Evolutionary conservation across 92 coral and sea anemone genomes (phyloP), one percentile per base, ranked within the genome.

Genomic region (Metridium senile): DNA sequence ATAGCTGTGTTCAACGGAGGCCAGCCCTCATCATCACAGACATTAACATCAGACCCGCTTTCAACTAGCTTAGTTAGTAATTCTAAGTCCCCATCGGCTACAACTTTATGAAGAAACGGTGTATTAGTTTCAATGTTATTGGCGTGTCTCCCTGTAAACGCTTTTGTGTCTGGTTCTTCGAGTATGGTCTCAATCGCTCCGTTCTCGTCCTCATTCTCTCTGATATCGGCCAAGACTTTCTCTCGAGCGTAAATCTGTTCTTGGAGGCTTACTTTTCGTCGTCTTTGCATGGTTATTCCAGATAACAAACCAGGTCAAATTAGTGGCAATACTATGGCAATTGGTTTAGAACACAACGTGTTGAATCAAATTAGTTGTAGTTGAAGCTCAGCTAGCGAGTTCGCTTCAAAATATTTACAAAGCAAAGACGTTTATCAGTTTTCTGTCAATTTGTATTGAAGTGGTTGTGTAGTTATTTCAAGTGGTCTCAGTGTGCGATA

Each of bases 1-100:
- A 91, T 91, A 0, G 97, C 97, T 0, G 97, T 79, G 33, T 91
- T 90, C 51, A 91, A 35, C 0, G 97, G 97, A 0, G 97, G 97
- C 97, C 97, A 91, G 4, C 97, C 97, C 9, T 84, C 85, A 0
- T 67, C 25, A 57, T 91, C 97, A 51, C 88, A 75, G 7, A 85
- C 89, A 47, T 91, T 91, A 6, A 91, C 81, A 72, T 91, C 93
- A n/a, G 93, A 82, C 2, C 97, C 97, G 29, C 52, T 79, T 11
- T 81, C 82, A 47, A 91, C 71, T 46, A 91, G 70, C 13, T 89
- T 82, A 45, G 83, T 68, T 20, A 91, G 77, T 54, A 84, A 33
- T 10, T 89, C 87, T 8, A 80, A 19, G 71, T 91, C 80, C 32
- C 91, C 93, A 27, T 90, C 93, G 32, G 81, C 75, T 11, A 85